Percentiles rank a stretch among this genome's conserved stretches.
Conservation (phyloP, 1,140 invertebrate genomes). For the Trachymyrmex septentrionalis region DNA sequence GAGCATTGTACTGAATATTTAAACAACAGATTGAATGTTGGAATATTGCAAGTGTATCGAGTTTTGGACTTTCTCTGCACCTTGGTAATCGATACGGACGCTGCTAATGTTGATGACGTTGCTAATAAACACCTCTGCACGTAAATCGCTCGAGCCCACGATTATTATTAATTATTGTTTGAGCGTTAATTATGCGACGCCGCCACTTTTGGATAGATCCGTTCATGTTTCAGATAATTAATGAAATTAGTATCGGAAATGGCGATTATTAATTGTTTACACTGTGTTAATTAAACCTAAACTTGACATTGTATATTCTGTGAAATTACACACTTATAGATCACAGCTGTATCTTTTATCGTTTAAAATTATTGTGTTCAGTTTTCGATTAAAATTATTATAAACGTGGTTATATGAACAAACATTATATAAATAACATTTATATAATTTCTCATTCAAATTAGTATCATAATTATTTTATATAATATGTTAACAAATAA, state of each 20-base stretch:
- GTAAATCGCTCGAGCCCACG: conserved; percentile 32
- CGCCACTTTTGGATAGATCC: conserved; percentile 36
- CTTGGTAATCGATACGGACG: conserved; percentile 29
- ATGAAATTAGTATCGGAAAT: conserved; percentile 47
- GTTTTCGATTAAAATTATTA: conserved; percentile 7
- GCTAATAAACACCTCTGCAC: conserved; percentile 44
- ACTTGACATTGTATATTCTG: neutral
- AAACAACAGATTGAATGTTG: conserved; percentile 9
- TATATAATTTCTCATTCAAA: neutral
- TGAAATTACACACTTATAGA: neutral
- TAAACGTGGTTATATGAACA: neutral
- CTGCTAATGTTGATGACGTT: conserved; percentile 56
- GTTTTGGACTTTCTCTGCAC: neutral
- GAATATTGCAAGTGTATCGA: conserved; percentile 22
- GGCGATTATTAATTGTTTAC: conserved; percentile 34
- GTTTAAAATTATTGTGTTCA: neutral
- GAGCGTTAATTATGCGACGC: conserved; percentile 59
- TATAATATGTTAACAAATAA: neutral
- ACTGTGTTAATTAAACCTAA: conserved; percentile 25
- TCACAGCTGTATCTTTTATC: neutral
- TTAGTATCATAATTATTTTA: neutral
- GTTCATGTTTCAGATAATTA: conserved; percentile 46
- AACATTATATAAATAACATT: neutral
- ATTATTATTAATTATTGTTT: conserved; percentile 63
- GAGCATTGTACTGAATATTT: conserved; percentile 8